Base-by-base conservation (phyloP, 1,140 invertebrate genomes). In the Archegozetes longisetosus region DNA sequence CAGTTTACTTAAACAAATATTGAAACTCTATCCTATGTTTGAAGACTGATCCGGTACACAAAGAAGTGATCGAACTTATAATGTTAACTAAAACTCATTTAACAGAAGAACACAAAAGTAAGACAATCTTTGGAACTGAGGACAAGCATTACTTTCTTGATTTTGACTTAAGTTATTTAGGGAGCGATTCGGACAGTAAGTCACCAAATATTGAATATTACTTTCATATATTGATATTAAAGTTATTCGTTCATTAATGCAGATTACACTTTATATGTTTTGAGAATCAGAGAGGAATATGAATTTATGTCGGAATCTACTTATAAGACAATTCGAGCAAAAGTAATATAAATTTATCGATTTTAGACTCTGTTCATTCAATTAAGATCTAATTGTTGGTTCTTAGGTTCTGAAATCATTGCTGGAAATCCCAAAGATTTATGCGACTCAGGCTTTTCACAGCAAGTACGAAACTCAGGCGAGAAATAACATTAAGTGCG, bases 381-480 rank as follows among this genome's bases (percentile, higher is more conserved):
- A 52, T 24, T 59, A n/a, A 53, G 27, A 25, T 58, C 53, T 23
- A 55, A 17, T 55, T 50, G 1, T 22, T 48, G 47, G 58, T 25
- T 64, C 71, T 53, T 65, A 81, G 79, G 75, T 82, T 53, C 67
- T 82, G 46, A 76, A 79, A 67, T 79, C 75, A 61, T 80, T 82
- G 64, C 66, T 82, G 59, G 77, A 77, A 67, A 79, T 82, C 59
- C 80, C 80, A 49, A 81, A 82, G 65, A 81, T 82, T 66, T 82
- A 78, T 72, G 78, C 80, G 27, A 82, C 80, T 2, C 73, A 77
- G 64, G 73, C 76, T 64, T 80, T 81, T 64, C 74, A 79, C 24
- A 74, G 77, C 24, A 75, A 75, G 61, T 79, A 74, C 64, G 80
- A 82, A 69, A 68, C 73, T 13, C 71, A 75, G 64, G 80, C 80